Conservation (phyloP, 2,888 invertebrate genomes). For the Trichogramma dendrolimi region DNA sequence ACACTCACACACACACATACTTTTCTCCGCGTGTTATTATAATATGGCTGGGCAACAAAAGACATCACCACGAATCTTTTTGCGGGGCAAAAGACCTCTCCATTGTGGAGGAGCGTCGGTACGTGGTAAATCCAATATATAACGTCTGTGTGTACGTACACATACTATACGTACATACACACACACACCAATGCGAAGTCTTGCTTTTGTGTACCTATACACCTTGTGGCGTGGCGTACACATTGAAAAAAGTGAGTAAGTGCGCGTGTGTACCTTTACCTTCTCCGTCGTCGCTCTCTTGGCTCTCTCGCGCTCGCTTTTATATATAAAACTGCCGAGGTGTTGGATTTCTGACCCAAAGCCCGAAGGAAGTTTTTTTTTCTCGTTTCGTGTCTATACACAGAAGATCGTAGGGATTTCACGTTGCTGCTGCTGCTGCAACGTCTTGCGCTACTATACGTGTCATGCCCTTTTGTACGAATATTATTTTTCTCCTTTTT, state of each 20-base stretch:
- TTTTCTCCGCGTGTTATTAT: too few relatives aligned
- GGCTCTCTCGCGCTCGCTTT: slow-evolving; percentile 25
- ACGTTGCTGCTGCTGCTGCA: too few relatives aligned
- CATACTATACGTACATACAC: background rate
- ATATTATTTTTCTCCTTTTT: too few relatives aligned
- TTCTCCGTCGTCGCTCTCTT: background rate
- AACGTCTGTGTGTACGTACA: slow-evolving; percentile 7
- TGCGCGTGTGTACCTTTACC: background rate
- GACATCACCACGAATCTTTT: slow-evolving; percentile 16
- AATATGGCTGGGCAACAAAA: background rate
- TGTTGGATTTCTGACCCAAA: slow-evolving; percentile 48
- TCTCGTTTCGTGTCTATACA: slow-evolving; percentile 3
- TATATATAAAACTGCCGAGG: slow-evolving; percentile 32
- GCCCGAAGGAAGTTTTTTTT: slow-evolving; percentile 26
- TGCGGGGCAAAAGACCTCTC: slow-evolving; percentile 11
- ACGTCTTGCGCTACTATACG: too few relatives aligned
- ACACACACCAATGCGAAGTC: slow-evolving; percentile 5
- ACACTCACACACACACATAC: background rate
- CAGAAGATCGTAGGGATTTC: background rate
- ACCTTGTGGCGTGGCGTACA: slow-evolving; percentile 5
- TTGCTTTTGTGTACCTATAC: slow-evolving; percentile 13
- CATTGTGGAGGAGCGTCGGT: slow-evolving; percentile 45
- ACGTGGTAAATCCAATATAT: slow-evolving; percentile 47
- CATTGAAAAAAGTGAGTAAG: slow-evolving; percentile 13
- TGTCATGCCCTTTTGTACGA: too few relatives aligned